Evolutionary conservation across 2,113 vertebrate species (phyloP).

Genomic region (Indri indri): DNA sequence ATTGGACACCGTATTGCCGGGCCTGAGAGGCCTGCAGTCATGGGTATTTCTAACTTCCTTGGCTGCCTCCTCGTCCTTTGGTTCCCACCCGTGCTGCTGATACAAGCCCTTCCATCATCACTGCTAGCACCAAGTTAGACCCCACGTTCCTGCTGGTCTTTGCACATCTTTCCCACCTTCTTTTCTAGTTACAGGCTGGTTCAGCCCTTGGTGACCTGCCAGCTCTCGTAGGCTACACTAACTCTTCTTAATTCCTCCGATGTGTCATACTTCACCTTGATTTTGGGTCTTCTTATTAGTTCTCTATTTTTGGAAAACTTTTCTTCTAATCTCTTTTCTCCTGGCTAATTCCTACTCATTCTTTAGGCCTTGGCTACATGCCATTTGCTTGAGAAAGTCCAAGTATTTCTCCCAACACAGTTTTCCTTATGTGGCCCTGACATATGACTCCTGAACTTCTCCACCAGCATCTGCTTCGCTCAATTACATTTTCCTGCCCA

Average conservation of each 20-base stretch:
- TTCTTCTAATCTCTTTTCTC: background rate
- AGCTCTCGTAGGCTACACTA: background rate
- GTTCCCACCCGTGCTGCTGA: background rate
- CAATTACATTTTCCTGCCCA: too few species aligned
- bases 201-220: background rate
- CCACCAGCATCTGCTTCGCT: background rate
- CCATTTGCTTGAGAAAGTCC: background rate
- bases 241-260: background rate
- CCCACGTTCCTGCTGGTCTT: background rate
- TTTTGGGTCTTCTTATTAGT: background rate
- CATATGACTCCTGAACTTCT: background rate
- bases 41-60: background rate
- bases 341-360: too few species aligned
- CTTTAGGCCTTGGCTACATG: background rate
- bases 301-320: background rate
- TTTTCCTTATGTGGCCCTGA: background rate
- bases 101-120: too few species aligned
- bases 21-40: background rate
- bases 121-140: background rate
- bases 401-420: background rate
- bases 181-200: too few species aligned
- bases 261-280: background rate
- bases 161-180: background rate
- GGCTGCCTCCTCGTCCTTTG: background rate
- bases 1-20: fast-evolving